phyloP scores from a whole-genome alignment of 2,113 vertebrate species.

The Solenodon paradoxus region DNA sequence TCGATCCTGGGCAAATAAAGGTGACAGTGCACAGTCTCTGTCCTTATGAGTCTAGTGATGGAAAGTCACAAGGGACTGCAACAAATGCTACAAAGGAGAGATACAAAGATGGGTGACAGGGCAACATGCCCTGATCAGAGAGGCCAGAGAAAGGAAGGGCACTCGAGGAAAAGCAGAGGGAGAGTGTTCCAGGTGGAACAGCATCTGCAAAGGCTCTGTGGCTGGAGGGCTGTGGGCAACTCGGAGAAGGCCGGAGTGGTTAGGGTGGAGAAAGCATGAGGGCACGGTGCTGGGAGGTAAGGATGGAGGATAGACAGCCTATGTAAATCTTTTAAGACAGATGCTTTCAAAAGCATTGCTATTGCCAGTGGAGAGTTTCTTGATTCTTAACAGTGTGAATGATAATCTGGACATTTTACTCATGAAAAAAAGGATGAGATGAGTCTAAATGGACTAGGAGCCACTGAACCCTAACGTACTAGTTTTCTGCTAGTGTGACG shows the following conservation, averaged over 20 bases:
- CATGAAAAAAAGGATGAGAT: not conserved
- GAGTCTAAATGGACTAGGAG: not conserved
- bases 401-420: not conserved
- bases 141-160: not conserved
- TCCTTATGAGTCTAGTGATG: not conserved
- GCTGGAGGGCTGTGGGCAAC: not conserved
- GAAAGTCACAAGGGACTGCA: not conserved
- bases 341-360: not conserved
- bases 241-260: not conserved
- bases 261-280: not conserved
- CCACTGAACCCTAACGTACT: not conserved
- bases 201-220: not conserved
- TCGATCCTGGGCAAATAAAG: not conserved
- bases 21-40: not conserved
- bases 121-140: not conserved
- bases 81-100: not conserved
- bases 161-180: not conserved
- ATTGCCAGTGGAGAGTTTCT: not conserved
- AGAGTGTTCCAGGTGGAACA: not conserved
- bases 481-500: too few species aligned
- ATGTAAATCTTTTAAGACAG: not conserved
- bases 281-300: not conserved
- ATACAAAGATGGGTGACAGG: not conserved
- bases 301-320: not conserved
- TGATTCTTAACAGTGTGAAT: not conserved